Base-by-base conservation (phyloP, 1,140 invertebrate species). In the Drosophila varians region DNA sequence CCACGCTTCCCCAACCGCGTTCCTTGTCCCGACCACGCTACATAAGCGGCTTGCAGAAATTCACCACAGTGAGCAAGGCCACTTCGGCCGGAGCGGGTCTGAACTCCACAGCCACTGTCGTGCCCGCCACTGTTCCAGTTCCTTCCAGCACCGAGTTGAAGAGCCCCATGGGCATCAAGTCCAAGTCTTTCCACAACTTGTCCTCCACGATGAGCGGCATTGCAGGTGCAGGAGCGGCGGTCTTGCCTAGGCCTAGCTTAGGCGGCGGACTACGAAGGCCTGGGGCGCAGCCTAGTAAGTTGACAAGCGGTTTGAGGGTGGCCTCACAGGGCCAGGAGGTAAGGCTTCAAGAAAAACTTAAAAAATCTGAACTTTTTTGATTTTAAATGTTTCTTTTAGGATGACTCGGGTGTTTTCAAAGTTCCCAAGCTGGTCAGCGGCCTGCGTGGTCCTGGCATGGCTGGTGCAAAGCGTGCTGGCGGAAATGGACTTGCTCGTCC, bases 141-240 rank as follows among this genome's bases (percentile, higher is more conserved):
- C 45, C 60, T 26, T 8, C 34, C 23, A 71, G 51, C 19, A 64
- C 42, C 0, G 88, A 90, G 12, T 47, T 91, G 0, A 90, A 90
- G 40, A 90, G 88, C 62, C 90, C 90, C 1, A 91, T 91, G 90
- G 90, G 90, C 23, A 91, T 86, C 18, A 91, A 91, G 69, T 90
- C 90, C 14, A 91, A 91, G 47, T 91, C 90, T 21, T 90, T 91
- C 57, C 88, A 90, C 49, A 91, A 91, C 45, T 51, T 91, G 40
- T 88, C 84, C 52, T 83, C 77, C 21, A 83, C 77, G 12, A 53
- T 87, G 5, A 65, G 57, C 21, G 48, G 73, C 19, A 53, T 38
- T 36, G 45, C 28, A 11, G 28, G 28, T 9, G 26, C 52, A 0
- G 52, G 23, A 31, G 23, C 19, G 6, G 45, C 49, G 7, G 34